Base-by-base conservation (phyloP, 2,888 invertebrate species). In the Sialis lutaria region DNA sequence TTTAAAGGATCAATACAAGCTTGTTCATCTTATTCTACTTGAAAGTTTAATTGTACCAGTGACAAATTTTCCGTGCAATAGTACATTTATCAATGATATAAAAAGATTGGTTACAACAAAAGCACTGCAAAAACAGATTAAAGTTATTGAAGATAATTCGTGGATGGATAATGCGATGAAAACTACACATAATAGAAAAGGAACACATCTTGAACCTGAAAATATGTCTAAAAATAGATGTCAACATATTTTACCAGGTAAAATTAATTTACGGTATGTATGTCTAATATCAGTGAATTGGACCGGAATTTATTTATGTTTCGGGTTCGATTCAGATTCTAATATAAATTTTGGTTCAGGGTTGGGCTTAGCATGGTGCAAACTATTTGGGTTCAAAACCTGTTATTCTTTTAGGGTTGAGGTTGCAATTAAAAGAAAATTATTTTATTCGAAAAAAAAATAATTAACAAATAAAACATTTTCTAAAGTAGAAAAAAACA, bases 151-250 rank as follows among this genome's bases (percentile, higher is more conserved):
- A 8, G 58, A 64, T 7, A 61, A 58, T 4, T 55, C 57, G 6
- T 68, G 68, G 68, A 63, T 65, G 51, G 65, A 67, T 49, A 56
- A 61, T 49, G 64, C 64, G 0, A 60, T 70, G 51, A 58, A 59
- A 55, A 58, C 5, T 12, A 53, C 3, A 44, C 50, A 8, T 34
- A 47, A 22, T 13, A 45, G 42, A 6, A 50, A 4, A 53, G 55
- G 6, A 50, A 49, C 22, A 35, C 6, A 12, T n/a, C 9, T 37
- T 60, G 60, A 49, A 45, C 53, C 22, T 48, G 48, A 1, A 22
- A 22, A 22, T 22, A 22, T 22, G 4, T 22, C 22, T 22, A 70
- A 68, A 53, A 64, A 67, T 49, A 59, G 69, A 50, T 63, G 61
- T 51, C 53, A 60, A 1, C 56, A 64, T 50, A 62, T 65, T 46